Conservation (phyloP, 2,797 vertebrate genomes). For the Myotis myotis region DNA sequence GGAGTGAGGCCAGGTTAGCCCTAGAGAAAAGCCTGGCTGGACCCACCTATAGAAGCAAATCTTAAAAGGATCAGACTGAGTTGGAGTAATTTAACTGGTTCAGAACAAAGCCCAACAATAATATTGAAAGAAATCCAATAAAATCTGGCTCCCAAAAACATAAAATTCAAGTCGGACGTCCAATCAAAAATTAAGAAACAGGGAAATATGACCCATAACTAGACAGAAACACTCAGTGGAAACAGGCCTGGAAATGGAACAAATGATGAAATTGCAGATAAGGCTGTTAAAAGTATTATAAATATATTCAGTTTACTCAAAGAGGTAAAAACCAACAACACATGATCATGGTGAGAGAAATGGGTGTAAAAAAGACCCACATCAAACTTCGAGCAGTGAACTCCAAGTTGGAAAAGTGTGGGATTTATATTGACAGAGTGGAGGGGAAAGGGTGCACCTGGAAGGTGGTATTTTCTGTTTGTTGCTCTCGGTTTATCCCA, state of each 20-base stretch:
- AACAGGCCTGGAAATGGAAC: neutral
- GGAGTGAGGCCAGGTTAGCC: neutral
- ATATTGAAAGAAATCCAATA: neutral
- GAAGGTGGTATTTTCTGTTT: neutral
- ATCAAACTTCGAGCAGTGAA: neutral
- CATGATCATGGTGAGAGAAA: neutral
- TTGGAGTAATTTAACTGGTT: neutral
- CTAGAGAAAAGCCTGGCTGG: neutral
- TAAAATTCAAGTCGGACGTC: neutral
- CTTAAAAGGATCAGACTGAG: neutral
- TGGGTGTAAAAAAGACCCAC: neutral
- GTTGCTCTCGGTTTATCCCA: neutral
- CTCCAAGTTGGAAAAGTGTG: neutral
- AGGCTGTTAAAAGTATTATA: neutral
- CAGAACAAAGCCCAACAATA: neutral
- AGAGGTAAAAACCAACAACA: neutral
- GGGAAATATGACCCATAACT: neutral
- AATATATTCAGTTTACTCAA: neutral
- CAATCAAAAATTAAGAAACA: slow-evolving; percentile 28
- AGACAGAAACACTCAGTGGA: neutral
- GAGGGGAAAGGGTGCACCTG: neutral
- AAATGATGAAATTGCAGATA: neutral
- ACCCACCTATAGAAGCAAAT: neutral
- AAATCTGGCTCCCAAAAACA: neutral
- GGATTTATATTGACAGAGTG: neutral